These are phyloP conservation scores for Podilymbus podiceps DNA, from an alignment of 2,113 vertebrate genomes.

Conservation along the genomic window DNA sequence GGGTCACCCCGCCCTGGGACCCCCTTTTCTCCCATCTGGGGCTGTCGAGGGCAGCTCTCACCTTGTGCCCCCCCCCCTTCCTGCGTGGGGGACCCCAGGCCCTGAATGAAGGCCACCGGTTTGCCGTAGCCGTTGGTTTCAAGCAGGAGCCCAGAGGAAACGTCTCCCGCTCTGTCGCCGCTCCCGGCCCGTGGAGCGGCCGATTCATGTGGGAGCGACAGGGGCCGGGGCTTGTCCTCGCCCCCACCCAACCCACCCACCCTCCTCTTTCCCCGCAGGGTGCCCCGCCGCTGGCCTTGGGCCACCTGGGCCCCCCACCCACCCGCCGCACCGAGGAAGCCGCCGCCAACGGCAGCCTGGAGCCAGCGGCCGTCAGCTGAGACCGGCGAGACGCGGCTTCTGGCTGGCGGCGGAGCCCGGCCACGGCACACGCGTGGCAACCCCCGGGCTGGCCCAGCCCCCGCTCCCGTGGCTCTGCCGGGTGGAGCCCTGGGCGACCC, in stretches of 20 bases:
- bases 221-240: not conserved
- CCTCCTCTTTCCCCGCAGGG: too few species aligned
- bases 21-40: too few species aligned
- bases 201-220: conserved; percentile 69
- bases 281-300: not conserved
- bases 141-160: conserved; percentile 84
- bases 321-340: not conserved
- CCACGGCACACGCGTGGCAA: accelerated
- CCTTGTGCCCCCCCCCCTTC: too few species aligned
- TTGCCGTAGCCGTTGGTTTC: conserved; percentile 87
- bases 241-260: too few species aligned
- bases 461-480: too few species aligned
- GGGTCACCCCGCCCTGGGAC: too few species aligned
- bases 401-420: accelerated
- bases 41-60: too few species aligned
- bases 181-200: not conserved
- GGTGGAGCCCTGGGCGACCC: too few species aligned
- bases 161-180: conserved; percentile 84
- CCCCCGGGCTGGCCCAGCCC: too few species aligned
- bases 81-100: too few species aligned
- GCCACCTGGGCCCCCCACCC: not conserved
- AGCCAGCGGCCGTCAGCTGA: conserved; percentile 59
- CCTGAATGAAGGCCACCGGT: conserved; percentile 85
- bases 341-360: conserved; percentile 68
- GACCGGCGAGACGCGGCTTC: not conserved